Evolutionary conservation across 2,888 invertebrate species (phyloP).

Genomic region (Machimus rusticus): DNA sequence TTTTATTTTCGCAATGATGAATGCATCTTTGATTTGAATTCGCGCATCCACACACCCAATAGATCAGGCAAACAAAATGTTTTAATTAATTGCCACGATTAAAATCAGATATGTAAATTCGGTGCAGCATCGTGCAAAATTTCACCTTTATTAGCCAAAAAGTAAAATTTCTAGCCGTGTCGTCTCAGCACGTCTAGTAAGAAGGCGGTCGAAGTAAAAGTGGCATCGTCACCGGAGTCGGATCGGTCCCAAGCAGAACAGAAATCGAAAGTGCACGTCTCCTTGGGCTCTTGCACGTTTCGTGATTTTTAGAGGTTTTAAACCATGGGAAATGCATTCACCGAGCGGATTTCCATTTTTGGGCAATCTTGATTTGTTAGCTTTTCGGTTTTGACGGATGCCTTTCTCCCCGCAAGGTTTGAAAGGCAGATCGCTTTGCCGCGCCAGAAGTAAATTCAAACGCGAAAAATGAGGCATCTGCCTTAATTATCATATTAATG

Average conservation of each 20-base stretch:
- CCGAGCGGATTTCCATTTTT: neutral
- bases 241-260: neutral
- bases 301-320: neutral
- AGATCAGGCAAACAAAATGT: neutral
- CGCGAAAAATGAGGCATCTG: neutral
- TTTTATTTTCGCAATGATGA: neutral
- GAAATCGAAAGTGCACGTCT: conserved; percentile 22
- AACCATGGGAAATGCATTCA: neutral
- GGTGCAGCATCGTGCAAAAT: neutral
- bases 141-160: neutral
- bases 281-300: neutral
- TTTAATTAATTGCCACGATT: neutral
- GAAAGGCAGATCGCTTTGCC: neutral
- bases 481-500: neutral
- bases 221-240: neutral
- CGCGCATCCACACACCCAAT: neutral
- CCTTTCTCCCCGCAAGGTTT: neutral
- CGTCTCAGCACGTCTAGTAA: neutral
- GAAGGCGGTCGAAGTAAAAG: neutral
- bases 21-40: neutral
- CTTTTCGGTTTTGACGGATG: neutral
- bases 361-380: neutral
- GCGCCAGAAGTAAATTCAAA: neutral
- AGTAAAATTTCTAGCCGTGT: neutral
- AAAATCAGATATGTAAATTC: neutral